Conservation (phyloP, 2,888 invertebrate genomes). For the Eugnorisma glareosa region DNA sequence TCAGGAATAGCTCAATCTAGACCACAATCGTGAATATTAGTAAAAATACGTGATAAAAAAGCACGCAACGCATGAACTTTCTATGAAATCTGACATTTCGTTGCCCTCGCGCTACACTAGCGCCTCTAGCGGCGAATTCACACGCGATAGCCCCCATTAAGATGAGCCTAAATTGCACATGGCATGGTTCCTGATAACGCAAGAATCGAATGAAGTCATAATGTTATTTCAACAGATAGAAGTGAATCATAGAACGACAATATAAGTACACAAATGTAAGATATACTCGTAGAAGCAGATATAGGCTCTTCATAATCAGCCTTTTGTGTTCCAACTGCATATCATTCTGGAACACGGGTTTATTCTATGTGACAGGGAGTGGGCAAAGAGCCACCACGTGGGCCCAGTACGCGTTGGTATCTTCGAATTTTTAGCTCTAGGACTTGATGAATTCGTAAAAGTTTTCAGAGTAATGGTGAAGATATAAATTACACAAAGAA, state of each 20-base stretch:
- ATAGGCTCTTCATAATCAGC: background rate
- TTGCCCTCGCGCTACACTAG: too few relatives aligned
- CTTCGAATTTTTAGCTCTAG: background rate
- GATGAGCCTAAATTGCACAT: background rate
- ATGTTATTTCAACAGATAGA: background rate
- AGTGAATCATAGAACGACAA: background rate
- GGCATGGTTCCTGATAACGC: background rate
- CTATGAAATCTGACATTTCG: too few relatives aligned
- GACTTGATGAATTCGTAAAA: background rate
- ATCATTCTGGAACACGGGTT: background rate
- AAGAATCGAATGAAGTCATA: background rate
- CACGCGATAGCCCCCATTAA: too few relatives aligned
- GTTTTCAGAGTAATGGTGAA: background rate
- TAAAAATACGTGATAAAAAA: too few relatives aligned
- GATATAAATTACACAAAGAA: background rate
- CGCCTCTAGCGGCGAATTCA: too few relatives aligned
- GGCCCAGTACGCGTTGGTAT: background rate
- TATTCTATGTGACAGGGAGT: background rate
- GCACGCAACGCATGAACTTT: too few relatives aligned
- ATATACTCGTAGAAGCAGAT: slow-evolving; percentile 1
- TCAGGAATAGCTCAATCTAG: too few relatives aligned
- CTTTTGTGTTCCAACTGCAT: background rate
- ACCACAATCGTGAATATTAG: too few relatives aligned
- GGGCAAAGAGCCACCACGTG: background rate
- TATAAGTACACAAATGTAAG: background rate